These are phyloP conservation scores for Syrista parreyssii DNA, from an alignment of 2,888 invertebrate species.

Conservation along the genomic window DNA sequence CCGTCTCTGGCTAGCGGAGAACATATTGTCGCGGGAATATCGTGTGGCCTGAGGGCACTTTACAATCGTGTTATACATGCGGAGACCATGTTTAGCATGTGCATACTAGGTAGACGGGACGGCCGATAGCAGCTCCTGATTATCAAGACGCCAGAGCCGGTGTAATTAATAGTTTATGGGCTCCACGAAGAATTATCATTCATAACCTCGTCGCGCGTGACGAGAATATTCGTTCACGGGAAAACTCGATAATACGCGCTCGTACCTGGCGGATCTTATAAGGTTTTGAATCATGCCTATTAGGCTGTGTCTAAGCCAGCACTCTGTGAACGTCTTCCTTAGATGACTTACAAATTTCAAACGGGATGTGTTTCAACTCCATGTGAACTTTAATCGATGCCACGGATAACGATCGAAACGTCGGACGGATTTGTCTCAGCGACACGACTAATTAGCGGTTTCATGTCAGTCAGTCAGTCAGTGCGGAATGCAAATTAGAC, in stretches of 20 bases:
- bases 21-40: conserved; percentile 34
- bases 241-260: conserved; percentile 30
- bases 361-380: no score
- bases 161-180: conserved; percentile 53
- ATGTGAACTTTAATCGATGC: no score
- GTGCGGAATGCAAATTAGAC: no score
- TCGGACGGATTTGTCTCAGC: no score
- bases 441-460: no score
- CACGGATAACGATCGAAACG: no score
- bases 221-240: conserved; percentile 37
- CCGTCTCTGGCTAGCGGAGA: conserved; percentile 29
- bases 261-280: neutral
- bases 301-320: no score
- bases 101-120: conserved; percentile 26
- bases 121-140: conserved; percentile 38
- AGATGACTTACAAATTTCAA: no score
- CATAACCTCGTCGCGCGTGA: conserved; percentile 43
- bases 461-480: no score
- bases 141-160: conserved; percentile 36
- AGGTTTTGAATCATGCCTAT: no score
- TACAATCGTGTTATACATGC: conserved; percentile 7
- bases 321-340: no score
- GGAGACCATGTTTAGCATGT: conserved; percentile 26
- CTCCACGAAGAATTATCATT: conserved; percentile 46
- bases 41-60: conserved; percentile 25